Evolutionary conservation across 2,113 vertebrate genomes (phyloP).

Genomic region (Sprattus sprattus): DNA sequence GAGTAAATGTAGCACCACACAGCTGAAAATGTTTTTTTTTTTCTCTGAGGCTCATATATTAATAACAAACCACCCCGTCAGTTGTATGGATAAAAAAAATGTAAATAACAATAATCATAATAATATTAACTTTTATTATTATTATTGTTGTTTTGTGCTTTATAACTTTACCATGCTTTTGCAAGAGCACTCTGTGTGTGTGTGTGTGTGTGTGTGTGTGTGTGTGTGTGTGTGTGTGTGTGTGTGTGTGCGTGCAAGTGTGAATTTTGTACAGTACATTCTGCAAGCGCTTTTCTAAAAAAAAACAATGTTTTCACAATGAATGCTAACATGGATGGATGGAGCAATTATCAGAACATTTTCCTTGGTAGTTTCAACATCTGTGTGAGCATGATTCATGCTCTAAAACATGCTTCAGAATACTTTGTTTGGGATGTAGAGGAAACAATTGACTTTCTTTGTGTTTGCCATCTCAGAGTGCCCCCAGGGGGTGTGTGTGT

Average conservation of each 20-base stretch:
- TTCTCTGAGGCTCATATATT: neutral
- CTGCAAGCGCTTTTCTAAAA: neutral
- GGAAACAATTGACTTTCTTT: constrained; percentile 63
- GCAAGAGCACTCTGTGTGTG: neutral
- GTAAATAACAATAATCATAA: neutral
- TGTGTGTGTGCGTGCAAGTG: neutral
- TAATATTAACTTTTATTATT: neutral
- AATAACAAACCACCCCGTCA: neutral
- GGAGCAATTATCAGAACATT: neutral
- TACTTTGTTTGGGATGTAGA: neutral
- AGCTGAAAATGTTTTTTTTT: neutral
- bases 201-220: neutral
- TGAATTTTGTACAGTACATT: neutral
- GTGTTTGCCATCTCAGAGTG: constrained; percentile 65
- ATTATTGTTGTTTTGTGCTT: neutral
- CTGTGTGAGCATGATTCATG: neutral
- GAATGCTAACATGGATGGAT: neutral
- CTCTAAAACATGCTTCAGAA: neutral
- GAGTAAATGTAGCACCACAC: neutral
- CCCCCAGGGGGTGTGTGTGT: constrained; percentile 60
- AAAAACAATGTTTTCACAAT: neutral
- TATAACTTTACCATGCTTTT: neutral
- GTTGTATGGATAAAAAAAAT: neutral
- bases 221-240: neutral
- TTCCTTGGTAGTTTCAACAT: neutral